Percentiles rank a stretch among this genome's conserved stretches.
These are phyloP conservation scores for Anas platyrhynchos DNA, from an alignment of 2,113 vertebrate genomes.

Conservation along the genomic window DNA sequence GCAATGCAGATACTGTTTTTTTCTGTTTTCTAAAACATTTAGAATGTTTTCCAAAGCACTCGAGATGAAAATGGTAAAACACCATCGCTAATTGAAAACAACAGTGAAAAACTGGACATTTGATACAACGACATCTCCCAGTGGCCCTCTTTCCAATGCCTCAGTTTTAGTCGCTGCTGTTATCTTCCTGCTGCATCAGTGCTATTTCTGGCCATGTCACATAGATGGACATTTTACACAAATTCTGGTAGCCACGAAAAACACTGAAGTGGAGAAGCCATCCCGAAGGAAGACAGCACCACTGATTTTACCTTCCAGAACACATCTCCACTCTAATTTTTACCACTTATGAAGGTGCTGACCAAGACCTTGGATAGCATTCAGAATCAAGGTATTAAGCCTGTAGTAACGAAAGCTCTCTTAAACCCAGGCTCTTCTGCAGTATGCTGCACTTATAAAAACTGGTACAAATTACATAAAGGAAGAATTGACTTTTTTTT, in stretches of 20 bases:
- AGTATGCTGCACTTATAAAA: background rate
- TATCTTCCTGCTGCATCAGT: background rate
- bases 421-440: background rate
- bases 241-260: background rate
- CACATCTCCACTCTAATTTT: background rate
- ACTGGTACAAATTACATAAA: background rate
- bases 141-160: background rate
- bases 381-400: background rate
- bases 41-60: background rate
- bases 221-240: background rate
- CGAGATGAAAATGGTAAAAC: background rate
- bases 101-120: background rate
- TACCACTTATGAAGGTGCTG: background rate
- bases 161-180: background rate
- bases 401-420: background rate
- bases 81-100: background rate
- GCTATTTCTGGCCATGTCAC: background rate
- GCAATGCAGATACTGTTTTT: background rate
- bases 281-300: background rate
- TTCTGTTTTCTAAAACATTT: background rate
- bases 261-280: background rate
- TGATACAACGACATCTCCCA: background rate
- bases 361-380: background rate
- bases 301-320: background rate
- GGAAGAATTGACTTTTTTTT: background rate